phyloP scores from a whole-genome alignment of 2,113 vertebrate species.

The Gadus chalcogrammus region DNA sequence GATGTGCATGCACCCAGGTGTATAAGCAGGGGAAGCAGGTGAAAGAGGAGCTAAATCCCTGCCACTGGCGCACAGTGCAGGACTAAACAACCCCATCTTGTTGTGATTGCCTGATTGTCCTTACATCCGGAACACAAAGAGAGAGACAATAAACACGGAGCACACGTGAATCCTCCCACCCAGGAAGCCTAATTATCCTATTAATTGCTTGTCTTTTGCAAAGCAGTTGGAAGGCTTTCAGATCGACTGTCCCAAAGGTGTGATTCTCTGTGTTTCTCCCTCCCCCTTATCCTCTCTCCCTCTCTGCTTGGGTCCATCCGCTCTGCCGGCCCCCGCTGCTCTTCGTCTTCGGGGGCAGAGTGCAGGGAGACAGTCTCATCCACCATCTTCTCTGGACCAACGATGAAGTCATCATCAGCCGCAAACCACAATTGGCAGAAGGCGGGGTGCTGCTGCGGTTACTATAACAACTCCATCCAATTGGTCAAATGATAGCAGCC shows the following conservation, averaged over 20 bases:
- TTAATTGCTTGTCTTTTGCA: conserved; percentile 57
- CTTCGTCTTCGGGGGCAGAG: conserved; percentile 44
- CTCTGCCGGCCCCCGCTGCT: conserved; percentile 6
- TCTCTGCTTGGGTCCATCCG: neutral
- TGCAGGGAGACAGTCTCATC: conserved; percentile 37
- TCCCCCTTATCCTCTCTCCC: conserved; percentile 18
- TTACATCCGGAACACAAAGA: conserved; percentile 20
- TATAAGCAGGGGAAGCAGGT: neutral
- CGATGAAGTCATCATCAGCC: conserved; percentile 53
- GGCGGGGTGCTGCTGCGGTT: conserved; percentile 17
- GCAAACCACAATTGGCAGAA: conserved; percentile 18
- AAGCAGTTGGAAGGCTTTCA: conserved; percentile 26
- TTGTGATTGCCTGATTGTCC: neutral
- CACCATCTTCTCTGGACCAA: conserved; percentile 53
- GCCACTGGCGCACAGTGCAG: neutral
- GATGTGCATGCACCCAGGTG: neutral
- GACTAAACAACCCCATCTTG: neutral
- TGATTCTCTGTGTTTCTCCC: conserved; percentile 17
- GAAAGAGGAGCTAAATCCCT: neutral
- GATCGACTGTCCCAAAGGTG: conserved; percentile 19
- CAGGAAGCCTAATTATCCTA: conserved; percentile 42
- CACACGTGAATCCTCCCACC: conserved; percentile 32
- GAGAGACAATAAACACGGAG: conserved; percentile 35
- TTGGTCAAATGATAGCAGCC: conserved; percentile 41
- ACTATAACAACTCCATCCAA: conserved; percentile 48